Evolutionary conservation across 2,888 invertebrate genomes (phyloP).

Genomic region (Orthosia incerta): DNA sequence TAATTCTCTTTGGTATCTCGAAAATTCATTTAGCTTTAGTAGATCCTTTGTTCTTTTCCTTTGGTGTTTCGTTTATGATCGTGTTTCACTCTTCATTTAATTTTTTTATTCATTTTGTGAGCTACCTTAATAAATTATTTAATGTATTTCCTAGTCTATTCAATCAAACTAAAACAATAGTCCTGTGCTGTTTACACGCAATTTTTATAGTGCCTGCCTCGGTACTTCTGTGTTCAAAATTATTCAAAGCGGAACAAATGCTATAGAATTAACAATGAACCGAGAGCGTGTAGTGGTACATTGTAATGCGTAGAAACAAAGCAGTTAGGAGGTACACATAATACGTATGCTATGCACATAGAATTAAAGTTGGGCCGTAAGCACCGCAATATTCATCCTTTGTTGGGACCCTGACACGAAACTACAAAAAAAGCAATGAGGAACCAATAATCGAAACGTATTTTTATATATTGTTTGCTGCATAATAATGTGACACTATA

Average conservation of each 20-base stretch:
- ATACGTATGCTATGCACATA: constrained; percentile 76
- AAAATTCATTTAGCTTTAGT: constrained; percentile 13
- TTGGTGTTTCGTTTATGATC: constrained; percentile 10
- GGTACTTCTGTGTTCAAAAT: constrained; percentile 60
- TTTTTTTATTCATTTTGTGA: neutral
- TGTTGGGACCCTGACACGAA: constrained; percentile 67
- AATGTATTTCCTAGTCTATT: constrained; percentile 12
- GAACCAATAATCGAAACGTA: constrained; percentile 53
- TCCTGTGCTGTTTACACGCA: constrained; percentile 29
- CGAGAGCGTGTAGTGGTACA: constrained; percentile 67
- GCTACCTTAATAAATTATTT: neutral
- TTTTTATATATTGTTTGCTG: constrained; percentile 41
- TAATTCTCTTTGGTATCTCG: constrained; percentile 26
- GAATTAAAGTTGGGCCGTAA: constrained; percentile 75
- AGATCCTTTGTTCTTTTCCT: constrained; percentile 14
- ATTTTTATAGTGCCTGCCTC: constrained; percentile 48
- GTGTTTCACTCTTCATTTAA: constrained; percentile 2
- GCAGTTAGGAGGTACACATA: constrained; percentile 74
- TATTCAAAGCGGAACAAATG: constrained; percentile 66
- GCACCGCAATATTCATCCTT: constrained; percentile 77
- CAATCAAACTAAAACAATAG: constrained; percentile 53
- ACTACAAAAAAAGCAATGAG: constrained; percentile 64
- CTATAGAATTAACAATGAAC: constrained; percentile 68
- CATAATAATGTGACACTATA: constrained; percentile 37
- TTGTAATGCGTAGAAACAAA: constrained; percentile 78